Conservation (phyloP, 2,888 invertebrate genomes). For the Amphiduros pacificus region DNA sequence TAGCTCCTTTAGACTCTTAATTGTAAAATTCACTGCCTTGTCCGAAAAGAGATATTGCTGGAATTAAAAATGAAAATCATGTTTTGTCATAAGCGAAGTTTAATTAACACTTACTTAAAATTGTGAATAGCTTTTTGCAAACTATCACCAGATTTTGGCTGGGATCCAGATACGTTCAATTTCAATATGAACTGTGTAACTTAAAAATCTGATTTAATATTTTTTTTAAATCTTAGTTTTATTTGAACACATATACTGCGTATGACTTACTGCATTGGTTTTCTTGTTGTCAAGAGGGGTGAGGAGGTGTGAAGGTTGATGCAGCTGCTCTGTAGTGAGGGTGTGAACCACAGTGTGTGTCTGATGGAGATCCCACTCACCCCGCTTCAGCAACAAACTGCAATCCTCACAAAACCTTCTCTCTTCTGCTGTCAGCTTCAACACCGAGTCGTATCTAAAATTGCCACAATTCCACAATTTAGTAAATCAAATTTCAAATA, state of each 20-base stretch:
- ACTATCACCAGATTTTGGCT: too few relatives aligned
- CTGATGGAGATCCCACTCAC: conserved; percentile 37
- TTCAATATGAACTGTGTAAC: too few relatives aligned
- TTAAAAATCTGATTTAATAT: too few relatives aligned
- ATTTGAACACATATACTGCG: too few relatives aligned
- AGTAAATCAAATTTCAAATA: too few relatives aligned
- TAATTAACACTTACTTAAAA: too few relatives aligned
- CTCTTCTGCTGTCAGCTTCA: conserved; percentile 27
- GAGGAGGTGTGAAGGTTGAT: conserved; percentile 63
- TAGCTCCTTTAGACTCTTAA: conserved; percentile 51
- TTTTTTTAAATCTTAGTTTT: too few relatives aligned
- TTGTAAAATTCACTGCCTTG: conserved; percentile 69
- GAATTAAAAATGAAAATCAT: conserved; percentile 22
- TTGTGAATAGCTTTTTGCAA: too few relatives aligned
- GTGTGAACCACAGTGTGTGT: conserved; percentile 36
- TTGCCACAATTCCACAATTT: conserved; percentile 3
- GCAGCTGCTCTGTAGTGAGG: conserved; percentile 36
- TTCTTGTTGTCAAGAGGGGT: conserved; percentile 74
- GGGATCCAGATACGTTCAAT: too few relatives aligned
- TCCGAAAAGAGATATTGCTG: conserved; percentile 81
- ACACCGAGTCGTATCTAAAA: conserved; percentile 28
- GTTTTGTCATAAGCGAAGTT: too few relatives aligned
- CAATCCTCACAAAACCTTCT: conserved; percentile 52
- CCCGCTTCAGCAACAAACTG: conserved; percentile 44
- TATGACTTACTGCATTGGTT: conserved; percentile 71